These are phyloP conservation scores for Stenodera caucasica DNA, from an alignment of 2,888 invertebrate genomes.

Conservation along the genomic window DNA sequence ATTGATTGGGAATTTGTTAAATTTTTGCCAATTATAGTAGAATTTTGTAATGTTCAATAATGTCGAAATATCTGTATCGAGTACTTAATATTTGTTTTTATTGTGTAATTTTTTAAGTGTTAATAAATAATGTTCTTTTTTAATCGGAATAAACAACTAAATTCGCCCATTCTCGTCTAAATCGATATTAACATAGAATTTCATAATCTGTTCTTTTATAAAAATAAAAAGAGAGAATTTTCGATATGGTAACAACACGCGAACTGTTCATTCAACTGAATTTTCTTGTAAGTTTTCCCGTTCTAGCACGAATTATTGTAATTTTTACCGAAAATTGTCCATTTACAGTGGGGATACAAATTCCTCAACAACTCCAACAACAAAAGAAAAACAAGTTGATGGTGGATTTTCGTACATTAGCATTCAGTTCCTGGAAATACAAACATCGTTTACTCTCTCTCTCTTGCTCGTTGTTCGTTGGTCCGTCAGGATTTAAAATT, in stretches of 20 bases:
- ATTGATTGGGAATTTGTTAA: neutral
- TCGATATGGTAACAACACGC: neutral
- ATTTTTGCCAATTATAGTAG: neutral
- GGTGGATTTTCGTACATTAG: constrained; percentile 44
- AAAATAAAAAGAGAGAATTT: too few species aligned
- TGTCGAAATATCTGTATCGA: neutral
- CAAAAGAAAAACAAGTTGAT: constrained; percentile 37
- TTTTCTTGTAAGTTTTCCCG: too few species aligned
- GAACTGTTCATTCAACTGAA: too few species aligned
- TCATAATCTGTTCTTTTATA: too few species aligned
- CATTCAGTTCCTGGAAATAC: constrained; percentile 42
- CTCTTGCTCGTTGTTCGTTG: neutral
- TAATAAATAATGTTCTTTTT: neutral
- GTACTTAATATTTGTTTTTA: constrained; percentile 4
- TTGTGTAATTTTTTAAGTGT: neutral
- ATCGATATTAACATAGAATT: too few species aligned
- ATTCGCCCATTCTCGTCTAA: too few species aligned
- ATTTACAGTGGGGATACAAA: neutral
- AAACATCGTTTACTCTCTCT: too few species aligned
- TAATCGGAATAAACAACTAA: neutral
- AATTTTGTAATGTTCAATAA: neutral
- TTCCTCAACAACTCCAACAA: neutral
- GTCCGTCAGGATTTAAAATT: constrained; percentile 30
- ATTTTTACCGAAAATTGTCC: too few species aligned
- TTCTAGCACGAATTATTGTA: too few species aligned